Conservation (phyloP, 1,140 invertebrate species). For the Tetramorium alpestre region DNA sequence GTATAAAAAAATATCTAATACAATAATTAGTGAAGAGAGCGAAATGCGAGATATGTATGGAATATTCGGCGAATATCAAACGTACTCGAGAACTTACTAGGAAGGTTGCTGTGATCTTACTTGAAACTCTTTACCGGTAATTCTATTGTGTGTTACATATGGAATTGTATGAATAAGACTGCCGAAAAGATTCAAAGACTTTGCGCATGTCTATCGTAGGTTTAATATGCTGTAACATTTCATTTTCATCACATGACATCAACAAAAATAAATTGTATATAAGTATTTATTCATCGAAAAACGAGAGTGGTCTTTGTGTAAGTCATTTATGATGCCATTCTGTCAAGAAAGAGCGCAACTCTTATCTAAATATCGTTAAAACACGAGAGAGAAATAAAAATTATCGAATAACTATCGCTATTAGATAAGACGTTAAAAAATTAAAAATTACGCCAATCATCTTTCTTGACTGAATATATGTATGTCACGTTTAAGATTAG, state of each 20-base stretch:
- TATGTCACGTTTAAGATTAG: neutral
- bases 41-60: neutral
- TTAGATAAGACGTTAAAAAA: conserved; percentile 1
- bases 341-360: neutral
- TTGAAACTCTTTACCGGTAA: conserved; percentile 32
- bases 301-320: neutral
- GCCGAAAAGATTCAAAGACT: conserved; percentile 35
- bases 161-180: conserved; percentile 55
- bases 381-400: neutral
- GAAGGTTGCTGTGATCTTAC: conserved; percentile 50
- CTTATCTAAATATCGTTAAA: neutral
- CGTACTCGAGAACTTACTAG: conserved; percentile 4
- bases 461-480: neutral
- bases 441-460: neutral
- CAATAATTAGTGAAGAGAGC: conserved; percentile 24
- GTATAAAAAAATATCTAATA: conserved; percentile 22
- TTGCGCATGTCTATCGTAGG: conserved; percentile 21
- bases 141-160: conserved; percentile 39
- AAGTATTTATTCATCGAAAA: conserved; percentile 49
- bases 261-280: conserved; percentile 60
- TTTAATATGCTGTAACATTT: conserved; percentile 44
- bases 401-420: neutral
- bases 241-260: conserved; percentile 24
- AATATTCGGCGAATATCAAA: neutral
- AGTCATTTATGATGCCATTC: neutral